Conservation (phyloP, 2,113 vertebrate genomes). For the Siniperca chuatsi region DNA sequence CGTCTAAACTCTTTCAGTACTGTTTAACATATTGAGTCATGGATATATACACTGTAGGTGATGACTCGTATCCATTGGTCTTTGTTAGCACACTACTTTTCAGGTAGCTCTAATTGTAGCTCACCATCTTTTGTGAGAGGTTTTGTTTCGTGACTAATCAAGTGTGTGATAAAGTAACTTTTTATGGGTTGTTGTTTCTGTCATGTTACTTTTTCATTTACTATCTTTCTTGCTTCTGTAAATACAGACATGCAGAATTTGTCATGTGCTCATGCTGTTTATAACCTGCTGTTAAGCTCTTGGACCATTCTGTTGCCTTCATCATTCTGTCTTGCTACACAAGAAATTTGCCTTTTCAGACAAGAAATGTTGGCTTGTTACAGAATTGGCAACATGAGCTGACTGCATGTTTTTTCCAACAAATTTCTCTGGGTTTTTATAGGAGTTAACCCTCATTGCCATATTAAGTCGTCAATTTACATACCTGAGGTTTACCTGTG, state of each 20-base stretch:
- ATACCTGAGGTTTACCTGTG: constrained; percentile 11
- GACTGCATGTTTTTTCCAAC: background rate
- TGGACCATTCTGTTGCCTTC: constrained; percentile 15
- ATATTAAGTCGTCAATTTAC: background rate
- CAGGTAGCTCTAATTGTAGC: constrained; percentile 12
- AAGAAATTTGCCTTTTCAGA: background rate
- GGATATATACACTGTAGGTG: too few relatives aligned
- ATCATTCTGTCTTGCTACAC: background rate
- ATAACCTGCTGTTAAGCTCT: constrained; percentile 2
- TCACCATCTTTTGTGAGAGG: background rate
- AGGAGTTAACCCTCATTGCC: background rate
- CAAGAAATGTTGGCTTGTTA: background rate
- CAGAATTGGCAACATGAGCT: background rate
- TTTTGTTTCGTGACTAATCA: background rate
- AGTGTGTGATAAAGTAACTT: background rate
- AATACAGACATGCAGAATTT: background rate
- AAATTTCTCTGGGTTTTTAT: background rate
- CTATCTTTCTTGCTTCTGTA: background rate
- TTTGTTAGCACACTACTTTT: background rate
- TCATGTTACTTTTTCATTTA: background rate
- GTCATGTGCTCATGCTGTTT: background rate
- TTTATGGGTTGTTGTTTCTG: background rate
- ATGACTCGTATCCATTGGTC: background rate
- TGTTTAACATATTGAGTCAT: background rate
- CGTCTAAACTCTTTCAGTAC: background rate